Evolutionary conservation across 2,797 vertebrate species (phyloP), one percentile per base, ranked within the genome.

Genomic region (Darevskia nairensis): DNA sequence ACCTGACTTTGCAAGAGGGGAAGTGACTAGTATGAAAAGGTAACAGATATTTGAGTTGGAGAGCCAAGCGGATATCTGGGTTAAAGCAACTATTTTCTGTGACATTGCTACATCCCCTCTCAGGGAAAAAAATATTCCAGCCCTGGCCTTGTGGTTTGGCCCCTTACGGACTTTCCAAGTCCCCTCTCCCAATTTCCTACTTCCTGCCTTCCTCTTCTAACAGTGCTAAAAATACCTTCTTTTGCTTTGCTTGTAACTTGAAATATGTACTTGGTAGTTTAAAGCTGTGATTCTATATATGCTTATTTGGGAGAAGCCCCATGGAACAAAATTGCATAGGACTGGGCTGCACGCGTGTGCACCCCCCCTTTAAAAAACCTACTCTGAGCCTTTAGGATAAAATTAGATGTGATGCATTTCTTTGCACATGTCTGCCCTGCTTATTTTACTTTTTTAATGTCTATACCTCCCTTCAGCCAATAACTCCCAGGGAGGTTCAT

Each of bases 131-230:
- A 77, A 91, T 55, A 88, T 90, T 95, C 90, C 86, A 92, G 90
- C 86, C 89, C 29, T 88, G 89, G 81, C 13, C 17, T 81, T 77
- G 10, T 44, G 90, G 88, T 92, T 94, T 71, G 86, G 93, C 84
- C 90, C 88, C 93, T 91, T 92, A 84, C 92, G 79, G 69, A 32
- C 82, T 92, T 94, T 89, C 91, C 92, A 91, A 91, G 86, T 10
- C 88, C 76, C 68, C 10, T 75, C 6, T 84, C 88, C 87, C 84
- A 78, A 94, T 94, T 96, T 96, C 91, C 92, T 94, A 91, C 89
- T 96, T 96, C 96, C 95, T 96, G 95, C 91, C 93, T 94, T 85
- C 92, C 94, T 76, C 88, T 88, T 94, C 92, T 95, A 91, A 91
- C 89, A 89, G 2, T 11, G 89, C 93, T 96, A 95, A 96, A 96